phyloP scores from a whole-genome alignment of 2,888 invertebrate genomes.

The Eilema depressum region DNA sequence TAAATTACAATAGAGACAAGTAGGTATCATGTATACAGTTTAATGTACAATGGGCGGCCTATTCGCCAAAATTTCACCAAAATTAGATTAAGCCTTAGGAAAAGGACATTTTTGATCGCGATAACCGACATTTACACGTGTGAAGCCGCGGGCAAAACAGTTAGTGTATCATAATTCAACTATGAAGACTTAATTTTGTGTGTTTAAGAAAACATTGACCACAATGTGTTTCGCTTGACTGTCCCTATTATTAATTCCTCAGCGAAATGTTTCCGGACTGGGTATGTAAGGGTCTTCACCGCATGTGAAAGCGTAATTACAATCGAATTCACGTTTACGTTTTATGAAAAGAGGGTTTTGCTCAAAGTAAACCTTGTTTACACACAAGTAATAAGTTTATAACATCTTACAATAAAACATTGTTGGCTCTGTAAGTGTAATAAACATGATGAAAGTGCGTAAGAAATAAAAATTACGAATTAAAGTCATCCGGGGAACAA shows the following conservation, averaged over 20 bases:
- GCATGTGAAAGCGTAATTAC: background rate
- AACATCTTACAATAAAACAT: background rate
- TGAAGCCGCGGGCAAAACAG: no score
- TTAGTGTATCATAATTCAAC: no score
- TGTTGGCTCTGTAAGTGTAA: background rate
- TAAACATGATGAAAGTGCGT: constrained; percentile 18
- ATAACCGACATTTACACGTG: no score
- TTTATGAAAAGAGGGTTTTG: background rate
- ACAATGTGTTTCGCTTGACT: background rate
- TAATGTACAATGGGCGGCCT: no score
- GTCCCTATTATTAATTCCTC: background rate
- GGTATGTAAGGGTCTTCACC: background rate
- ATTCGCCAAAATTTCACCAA: no score
- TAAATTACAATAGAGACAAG: no score
- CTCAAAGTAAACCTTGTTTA: background rate
- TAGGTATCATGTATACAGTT: no score
- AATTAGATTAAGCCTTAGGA: no score
- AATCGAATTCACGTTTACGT: background rate
- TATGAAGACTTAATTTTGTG: background rate
- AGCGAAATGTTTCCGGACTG: background rate
- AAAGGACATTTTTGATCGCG: no score
- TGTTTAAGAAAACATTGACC: background rate
- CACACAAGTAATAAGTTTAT: background rate
- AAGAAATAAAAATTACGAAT: constrained; percentile 26
- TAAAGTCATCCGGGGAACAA: constrained; percentile 20